Base-by-base conservation (phyloP, 2,888 invertebrate genomes). In the Sarcophaga subvicina region DNA sequence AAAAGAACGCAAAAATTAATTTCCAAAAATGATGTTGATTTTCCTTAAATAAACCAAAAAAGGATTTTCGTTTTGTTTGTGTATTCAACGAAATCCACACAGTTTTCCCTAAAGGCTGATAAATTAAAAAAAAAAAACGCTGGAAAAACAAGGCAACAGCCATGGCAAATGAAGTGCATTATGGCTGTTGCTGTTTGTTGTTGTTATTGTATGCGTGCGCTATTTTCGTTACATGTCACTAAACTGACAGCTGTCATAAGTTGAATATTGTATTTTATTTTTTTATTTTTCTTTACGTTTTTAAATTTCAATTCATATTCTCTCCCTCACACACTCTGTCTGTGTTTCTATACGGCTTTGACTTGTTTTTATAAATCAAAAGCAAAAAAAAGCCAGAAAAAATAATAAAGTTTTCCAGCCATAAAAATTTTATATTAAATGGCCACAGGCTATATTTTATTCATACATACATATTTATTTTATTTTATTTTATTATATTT, bases 171-270 rank as follows among this genome's bases (percentile, higher is more conserved):
- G 72, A 78, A 79, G 75, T 76, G 45, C 37, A 22, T 14, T 54
- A 12, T 54, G 14, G 4, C 54, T 17, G 54, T 54, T 54, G 54
- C 14, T n/a, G 49, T 20, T 27, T 27, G 22, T 72, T 37, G 27
- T 49, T 37, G 27, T 49, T 49, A 37, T 81, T 77, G 80, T 71
- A 78, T 86, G 83, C 86, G 87, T 87, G 87, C 87, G 84, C 87
- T 84, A 81, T 84, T 84, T 85, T 84, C 66, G 87, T 81, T 84
- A 84, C 87, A 87, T 87, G 83, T 87, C 84, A 84, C 81, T 81
- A 73, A 75, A 80, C 78, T 87, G 87, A 87, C 87, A 87, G 87
- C 87, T 87, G 87, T 87, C 87, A 87, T 83, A 87, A 75, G 73
- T 64, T 87, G 75, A 75, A 87, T 84, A 79, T 87, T 85, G 80